Percentiles rank a stretch among this genome's conserved stretches.
These are phyloP conservation scores for Gisinianus flammeolus DNA, from an alignment of 2,888 invertebrate genomes.

Conservation along the genomic window DNA sequence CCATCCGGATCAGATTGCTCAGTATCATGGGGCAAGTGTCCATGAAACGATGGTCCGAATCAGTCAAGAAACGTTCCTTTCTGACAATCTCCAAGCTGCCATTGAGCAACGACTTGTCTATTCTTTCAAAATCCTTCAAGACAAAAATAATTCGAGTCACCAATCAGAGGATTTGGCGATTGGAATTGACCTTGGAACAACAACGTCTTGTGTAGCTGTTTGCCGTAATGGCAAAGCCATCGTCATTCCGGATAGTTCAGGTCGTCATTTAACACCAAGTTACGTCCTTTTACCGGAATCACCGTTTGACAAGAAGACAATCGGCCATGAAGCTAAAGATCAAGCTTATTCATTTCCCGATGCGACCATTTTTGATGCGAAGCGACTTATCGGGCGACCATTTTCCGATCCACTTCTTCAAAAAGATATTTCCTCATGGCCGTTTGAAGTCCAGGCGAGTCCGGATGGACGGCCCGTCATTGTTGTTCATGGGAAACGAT, in stretches of 20 bases:
- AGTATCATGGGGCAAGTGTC: too few relatives aligned
- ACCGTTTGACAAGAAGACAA: neutral
- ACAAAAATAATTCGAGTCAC: neutral
- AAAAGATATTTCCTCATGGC: neutral
- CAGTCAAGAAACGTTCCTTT: too few relatives aligned
- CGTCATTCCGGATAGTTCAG: neutral
- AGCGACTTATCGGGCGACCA: conserved; percentile 1
- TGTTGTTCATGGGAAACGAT: neutral
- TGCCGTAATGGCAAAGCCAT: neutral
- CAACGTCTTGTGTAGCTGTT: neutral
- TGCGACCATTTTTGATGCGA: conserved; percentile 8
- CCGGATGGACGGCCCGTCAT: neutral
- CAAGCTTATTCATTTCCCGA: neutral
- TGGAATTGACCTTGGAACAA: conserved; percentile 18
- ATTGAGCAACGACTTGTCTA: neutral
- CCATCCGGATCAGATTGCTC: too few relatives aligned
- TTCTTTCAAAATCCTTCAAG: neutral
- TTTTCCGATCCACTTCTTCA: neutral
- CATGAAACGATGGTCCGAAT: too few relatives aligned
- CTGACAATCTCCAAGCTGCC: neutral
- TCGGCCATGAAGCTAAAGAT: conserved; percentile 6
- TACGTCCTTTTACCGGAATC: neutral
- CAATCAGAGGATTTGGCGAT: too few relatives aligned
- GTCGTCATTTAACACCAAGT: neutral
- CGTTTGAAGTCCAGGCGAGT: neutral